Percentiles rank a stretch among this genome's conserved stretches.
Conservation (phyloP, 2,888 invertebrate genomes). For the Ophonus ardosiacus region DNA sequence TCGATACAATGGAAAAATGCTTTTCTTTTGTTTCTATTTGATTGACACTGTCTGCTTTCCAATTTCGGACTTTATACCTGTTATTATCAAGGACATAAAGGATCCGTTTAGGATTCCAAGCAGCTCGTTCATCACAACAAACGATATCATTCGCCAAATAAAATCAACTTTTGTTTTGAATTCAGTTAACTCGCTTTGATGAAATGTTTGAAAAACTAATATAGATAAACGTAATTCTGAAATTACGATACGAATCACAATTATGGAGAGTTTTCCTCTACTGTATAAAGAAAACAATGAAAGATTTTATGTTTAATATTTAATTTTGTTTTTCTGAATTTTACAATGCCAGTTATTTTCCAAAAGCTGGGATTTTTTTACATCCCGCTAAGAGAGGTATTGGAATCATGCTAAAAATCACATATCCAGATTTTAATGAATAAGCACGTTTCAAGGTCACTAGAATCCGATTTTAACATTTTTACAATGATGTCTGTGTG, state of each 20-base stretch:
- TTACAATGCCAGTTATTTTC: too few relatives aligned
- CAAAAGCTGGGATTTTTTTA: too few relatives aligned
- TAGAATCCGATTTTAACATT: too few relatives aligned
- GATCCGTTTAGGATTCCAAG: constrained; percentile 1
- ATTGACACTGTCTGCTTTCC: constrained; percentile 56
- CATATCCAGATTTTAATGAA: too few relatives aligned
- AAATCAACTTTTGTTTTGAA: neutral
- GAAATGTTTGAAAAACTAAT: constrained; percentile 11
- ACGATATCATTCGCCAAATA: constrained; percentile 22
- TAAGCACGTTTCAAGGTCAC: too few relatives aligned
- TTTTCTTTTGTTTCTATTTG: constrained; percentile 59
- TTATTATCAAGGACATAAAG: constrained; percentile 52
- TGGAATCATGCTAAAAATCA: too few relatives aligned
- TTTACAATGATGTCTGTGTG: too few relatives aligned
- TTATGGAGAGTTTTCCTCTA: too few relatives aligned
- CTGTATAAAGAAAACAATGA: too few relatives aligned
- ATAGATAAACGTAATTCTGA: neutral
- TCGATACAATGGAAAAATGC: constrained; percentile 11
- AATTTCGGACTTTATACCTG: constrained; percentile 55
- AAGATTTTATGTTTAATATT: too few relatives aligned
- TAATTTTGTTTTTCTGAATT: too few relatives aligned
- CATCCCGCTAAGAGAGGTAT: too few relatives aligned
- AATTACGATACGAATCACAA: neutral
- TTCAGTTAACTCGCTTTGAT: constrained; percentile 4
- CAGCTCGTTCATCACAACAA: constrained; percentile 23